A percentile compares a stretch with the other conserved stretches of the same genome.
Conservation (phyloP, 2,113 vertebrate species). For the Tyto alba region DNA sequence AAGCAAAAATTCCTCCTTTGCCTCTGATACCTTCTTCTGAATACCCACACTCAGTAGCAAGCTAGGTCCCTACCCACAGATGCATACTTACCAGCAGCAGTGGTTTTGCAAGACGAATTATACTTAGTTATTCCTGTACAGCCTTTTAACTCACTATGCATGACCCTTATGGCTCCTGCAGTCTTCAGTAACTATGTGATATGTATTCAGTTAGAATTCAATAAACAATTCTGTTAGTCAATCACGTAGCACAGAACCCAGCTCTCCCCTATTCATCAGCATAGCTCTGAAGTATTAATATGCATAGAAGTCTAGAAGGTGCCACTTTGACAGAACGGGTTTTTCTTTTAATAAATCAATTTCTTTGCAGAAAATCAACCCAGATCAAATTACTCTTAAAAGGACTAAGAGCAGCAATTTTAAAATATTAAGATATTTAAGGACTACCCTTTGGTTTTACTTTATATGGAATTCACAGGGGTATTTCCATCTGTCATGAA, state of each 20-base stretch:
- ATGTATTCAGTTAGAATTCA: not conserved
- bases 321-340: accelerated
- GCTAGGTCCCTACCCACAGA: not conserved
- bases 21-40: not conserved
- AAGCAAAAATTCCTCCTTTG: not conserved
- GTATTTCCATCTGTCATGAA: not conserved
- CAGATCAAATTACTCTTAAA: not conserved
- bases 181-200: not conserved
- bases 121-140: not conserved
- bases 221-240: not conserved
- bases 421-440: not conserved
- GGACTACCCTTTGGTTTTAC: not conserved
- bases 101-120: not conserved
- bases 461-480: not conserved
- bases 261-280: not conserved
- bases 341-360: not conserved
- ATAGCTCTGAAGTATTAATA: not conserved
- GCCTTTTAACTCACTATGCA: not conserved
- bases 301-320: not conserved
- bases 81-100: not conserved
- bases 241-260: not conserved
- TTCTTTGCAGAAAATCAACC: not conserved
- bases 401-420: not conserved
- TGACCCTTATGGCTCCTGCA: not conserved
- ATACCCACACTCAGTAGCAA: not conserved